phyloP scores from a whole-genome alignment of 2,113 vertebrate species.

The Caloenas nicobarica region DNA sequence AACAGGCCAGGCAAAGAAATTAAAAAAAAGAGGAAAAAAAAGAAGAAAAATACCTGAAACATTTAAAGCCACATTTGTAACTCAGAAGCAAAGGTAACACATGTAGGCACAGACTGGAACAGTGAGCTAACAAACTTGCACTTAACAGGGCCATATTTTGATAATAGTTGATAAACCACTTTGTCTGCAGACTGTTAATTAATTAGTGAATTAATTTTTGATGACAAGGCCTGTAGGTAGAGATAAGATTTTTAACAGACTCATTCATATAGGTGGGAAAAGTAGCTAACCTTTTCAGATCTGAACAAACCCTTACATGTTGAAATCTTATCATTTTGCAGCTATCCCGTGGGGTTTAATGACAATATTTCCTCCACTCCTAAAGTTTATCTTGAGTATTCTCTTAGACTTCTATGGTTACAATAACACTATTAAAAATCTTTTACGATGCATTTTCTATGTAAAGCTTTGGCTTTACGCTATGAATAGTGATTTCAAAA shows the following conservation, averaged over 20 bases:
- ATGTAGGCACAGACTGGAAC: neutral
- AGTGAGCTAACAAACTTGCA: neutral
- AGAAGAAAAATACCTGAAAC: neutral
- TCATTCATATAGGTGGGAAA: neutral
- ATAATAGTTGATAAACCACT: neutral
- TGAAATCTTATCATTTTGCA: neutral
- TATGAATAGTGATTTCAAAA: neutral
- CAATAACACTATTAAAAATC: neutral
- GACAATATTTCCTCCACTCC: neutral
- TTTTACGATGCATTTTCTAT: neutral
- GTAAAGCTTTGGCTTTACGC: neutral
- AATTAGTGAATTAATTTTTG: neutral
- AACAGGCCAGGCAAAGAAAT: neutral
- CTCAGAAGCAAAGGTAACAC: neutral
- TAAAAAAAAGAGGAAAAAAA: accelerated
- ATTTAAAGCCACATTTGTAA: neutral
- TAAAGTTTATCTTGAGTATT: neutral
- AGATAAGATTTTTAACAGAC: neutral
- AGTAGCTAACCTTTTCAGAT: neutral
- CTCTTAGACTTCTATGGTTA: neutral
- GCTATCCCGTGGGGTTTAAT: neutral
- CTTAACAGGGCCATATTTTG: neutral
- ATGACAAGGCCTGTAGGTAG: neutral
- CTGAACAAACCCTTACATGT: neutral
- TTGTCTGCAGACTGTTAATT: neutral